phyloP scores from a whole-genome alignment of 2,888 invertebrate genomes.

The Temnothorax rugatulus region DNA sequence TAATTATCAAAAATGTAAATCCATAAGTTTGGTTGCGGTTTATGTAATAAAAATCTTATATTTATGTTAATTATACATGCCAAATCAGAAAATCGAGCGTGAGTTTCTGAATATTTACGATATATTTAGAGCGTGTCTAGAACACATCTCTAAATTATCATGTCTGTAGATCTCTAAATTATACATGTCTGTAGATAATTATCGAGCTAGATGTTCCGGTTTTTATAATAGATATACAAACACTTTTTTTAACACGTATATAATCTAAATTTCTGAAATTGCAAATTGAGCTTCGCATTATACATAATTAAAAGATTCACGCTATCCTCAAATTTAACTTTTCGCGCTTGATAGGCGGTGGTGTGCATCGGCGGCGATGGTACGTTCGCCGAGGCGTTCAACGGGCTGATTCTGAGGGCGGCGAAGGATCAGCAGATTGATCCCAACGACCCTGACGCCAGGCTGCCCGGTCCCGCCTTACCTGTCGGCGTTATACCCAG shows the following conservation, averaged over 20 bases:
- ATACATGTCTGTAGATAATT: background rate
- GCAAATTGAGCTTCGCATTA: background rate
- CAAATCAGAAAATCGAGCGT: background rate
- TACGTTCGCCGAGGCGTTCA: conserved; percentile 93
- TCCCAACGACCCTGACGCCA: conserved; percentile 87
- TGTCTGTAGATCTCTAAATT: too few relatives aligned
- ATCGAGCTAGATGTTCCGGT: background rate
- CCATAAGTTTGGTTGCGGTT: background rate
- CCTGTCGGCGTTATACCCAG: conserved; percentile 92
- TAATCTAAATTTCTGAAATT: background rate
- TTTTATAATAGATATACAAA: background rate
- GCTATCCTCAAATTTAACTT: background rate
- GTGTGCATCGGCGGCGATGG: conserved; percentile 96
- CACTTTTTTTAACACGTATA: background rate
- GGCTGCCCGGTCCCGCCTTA: conserved; percentile 87
- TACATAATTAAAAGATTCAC: background rate
- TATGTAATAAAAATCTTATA: background rate
- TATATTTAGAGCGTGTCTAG: background rate
- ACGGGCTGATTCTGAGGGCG: conserved; percentile 90
- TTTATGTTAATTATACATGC: background rate
- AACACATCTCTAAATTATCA: background rate
- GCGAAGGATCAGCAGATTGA: conserved; percentile 87
- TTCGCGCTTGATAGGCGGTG: conserved; percentile 88
- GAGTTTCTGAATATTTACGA: background rate
- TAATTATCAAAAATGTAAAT: background rate